Base-by-base conservation (phyloP, 2,888 invertebrate genomes). In the Molanna angustata region DNA sequence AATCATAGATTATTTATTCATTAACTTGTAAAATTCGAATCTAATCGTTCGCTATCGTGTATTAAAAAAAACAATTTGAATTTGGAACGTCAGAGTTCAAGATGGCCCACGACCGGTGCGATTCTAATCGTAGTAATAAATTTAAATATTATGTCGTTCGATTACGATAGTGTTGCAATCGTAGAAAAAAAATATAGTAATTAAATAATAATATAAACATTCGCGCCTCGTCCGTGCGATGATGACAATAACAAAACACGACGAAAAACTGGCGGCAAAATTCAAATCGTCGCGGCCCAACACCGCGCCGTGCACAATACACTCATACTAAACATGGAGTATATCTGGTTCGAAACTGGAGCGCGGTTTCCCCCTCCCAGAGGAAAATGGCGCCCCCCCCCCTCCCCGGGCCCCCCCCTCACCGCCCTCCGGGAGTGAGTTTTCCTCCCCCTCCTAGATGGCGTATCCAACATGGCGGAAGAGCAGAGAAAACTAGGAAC, bases 351-450 rank as follows among this genome's bases (percentile, higher is more conserved):
- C 42, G 11, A 16, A 33, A 22, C 49, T 49, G 42, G 43, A 43
- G 22, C 49, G 42, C n/a, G 16, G 13, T 20, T 32, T 22, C 32
- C 43, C 49, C 32, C 19, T 17, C 49, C 35, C 49, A 32, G 31
- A 14, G 27, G 45, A 27, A 33, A 45, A 33, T 45, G 43, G 9
- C n/a, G 31, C 27, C 4, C 35, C 40, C 32, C 32, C 2, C 19
- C 14, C 1, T 27, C 4, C 49, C 27, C 35, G n/a, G 3, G 17
- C 32, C 27, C 49, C 17, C 39, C 39, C 14, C 16, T 18, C 4
- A 4, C 39, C 39, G 4, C 39, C 18, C 18, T 39, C 14, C 39
- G 27, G 27, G 27, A 27, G 11, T 27, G 27, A 27, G 27, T 27
- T 27, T 27, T 27, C 27, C 27, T 7, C 11, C 27, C 27, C 11